Evolutionary conservation across 2,888 invertebrate species (phyloP), one percentile per base, ranked within the genome.

Genomic region (Netelia melanura): DNA sequence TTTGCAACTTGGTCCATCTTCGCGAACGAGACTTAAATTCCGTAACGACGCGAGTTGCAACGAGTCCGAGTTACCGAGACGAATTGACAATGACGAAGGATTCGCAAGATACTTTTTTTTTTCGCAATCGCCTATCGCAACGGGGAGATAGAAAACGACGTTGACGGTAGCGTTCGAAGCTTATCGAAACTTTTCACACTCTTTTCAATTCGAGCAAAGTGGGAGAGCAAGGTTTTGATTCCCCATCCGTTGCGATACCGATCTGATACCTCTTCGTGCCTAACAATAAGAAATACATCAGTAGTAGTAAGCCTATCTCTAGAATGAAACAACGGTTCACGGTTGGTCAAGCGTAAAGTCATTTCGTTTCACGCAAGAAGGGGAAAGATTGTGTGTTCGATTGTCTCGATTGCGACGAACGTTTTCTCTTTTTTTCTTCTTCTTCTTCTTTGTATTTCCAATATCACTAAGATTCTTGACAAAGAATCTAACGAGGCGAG

Each of bases 221-320:
- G 64, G 17, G 64, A 64, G n/a, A 64, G 9, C 14, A 9, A 61
- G 1, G 0, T 6, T 61, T 9, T 70, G 30, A 65, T 72, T 68
- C 56, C 84, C 54, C 80, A 78, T 82, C 83, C 78, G 84, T 81
- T 79, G 71, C 79, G 76, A 81, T 61, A 54, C 61, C 43, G 74
- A 48, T 48, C 38, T 11, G 48, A 14, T 48, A 14, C 3, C 48
- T 14, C 14, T 48, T 3, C 48, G 48, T 38, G 14, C 2, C 48
- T 14, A 14, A 14, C 14, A 48, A 3, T 14, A 48, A 14, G 48
- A 48, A 3, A 48, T 48, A 14, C 10, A 48, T 48, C 14, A 14
- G 6, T 48, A 48, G 14, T 48, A 14, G 48, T 48, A 48, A 10
- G 21, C 8, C 43, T 65, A 43, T 65, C 14, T 25, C 17, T 5